These are phyloP conservation scores for Pedionomus torquatus DNA, from an alignment of 2,113 vertebrate genomes.

Conservation along the genomic window DNA sequence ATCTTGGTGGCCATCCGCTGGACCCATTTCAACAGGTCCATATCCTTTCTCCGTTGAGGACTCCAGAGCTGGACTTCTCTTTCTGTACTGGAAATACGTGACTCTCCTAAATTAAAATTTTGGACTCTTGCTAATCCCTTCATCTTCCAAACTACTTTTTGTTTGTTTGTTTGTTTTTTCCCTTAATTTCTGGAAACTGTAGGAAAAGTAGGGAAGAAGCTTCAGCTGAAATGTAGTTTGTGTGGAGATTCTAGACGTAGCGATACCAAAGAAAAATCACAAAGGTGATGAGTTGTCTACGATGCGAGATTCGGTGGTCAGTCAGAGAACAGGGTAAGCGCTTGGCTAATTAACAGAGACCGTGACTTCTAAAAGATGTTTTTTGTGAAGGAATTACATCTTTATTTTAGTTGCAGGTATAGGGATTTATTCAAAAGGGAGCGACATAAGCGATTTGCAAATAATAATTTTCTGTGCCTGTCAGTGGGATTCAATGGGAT, in stretches of 20 bases:
- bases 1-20: no score
- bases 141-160: not conserved
- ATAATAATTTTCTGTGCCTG: conserved; percentile 56
- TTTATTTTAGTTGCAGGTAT: conserved; percentile 25
- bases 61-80: no score
- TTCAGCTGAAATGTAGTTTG: not conserved
- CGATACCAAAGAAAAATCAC: not conserved
- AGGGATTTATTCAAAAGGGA: conserved; percentile 44
- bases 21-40: no score
- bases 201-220: not conserved
- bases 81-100: not conserved
- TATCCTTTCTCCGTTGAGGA: no score
- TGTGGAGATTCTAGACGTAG: not conserved
- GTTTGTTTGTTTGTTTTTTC: no score
- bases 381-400: not conserved
- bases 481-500: conserved; percentile 31
- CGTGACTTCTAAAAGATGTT: not conserved
- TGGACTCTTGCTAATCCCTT: not conserved
- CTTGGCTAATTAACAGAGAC: not conserved
- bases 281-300: not conserved
- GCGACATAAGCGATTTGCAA: conserved; percentile 50
- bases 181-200: not conserved
- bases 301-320: not conserved
- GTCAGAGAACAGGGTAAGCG: not conserved
- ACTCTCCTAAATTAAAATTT: not conserved